Evolutionary conservation across 2,113 vertebrate genomes (phyloP).

Genomic region (Nesogale talazaci): DNA sequence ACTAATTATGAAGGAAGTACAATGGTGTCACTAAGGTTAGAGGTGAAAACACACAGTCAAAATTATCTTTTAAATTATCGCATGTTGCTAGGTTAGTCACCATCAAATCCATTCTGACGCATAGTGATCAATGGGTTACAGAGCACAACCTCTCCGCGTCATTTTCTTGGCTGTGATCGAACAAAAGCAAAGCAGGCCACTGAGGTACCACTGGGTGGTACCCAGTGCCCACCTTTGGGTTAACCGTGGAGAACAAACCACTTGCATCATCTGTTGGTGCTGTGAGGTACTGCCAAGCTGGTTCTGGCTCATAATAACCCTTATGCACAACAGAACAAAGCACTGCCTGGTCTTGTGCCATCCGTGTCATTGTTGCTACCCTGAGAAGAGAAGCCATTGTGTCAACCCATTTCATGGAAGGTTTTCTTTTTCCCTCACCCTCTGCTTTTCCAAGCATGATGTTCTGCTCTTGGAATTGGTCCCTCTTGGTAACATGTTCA

Average conservation of each 20-base stretch:
- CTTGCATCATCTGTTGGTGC: neutral
- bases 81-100: neutral
- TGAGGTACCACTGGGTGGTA: neutral
- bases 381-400: no score
- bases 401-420: no score
- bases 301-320: no score
- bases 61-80: neutral
- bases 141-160: neutral
- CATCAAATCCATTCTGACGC: neutral
- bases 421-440: no score
- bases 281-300: no score
- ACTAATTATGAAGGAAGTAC: neutral
- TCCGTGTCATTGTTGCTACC: no score
- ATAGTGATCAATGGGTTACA: neutral
- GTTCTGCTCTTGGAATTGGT: no score
- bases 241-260: neutral
- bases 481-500: no score
- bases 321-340: no score
- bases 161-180: neutral
- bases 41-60: slow-evolving; percentile 13
- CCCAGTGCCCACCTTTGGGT: neutral
- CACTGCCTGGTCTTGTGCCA: no score
- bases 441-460: no score
- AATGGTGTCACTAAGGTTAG: neutral
- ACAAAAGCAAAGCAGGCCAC: neutral